phyloP scores from a whole-genome alignment of 2,888 invertebrate genomes.

The Crematogaster levior region DNA sequence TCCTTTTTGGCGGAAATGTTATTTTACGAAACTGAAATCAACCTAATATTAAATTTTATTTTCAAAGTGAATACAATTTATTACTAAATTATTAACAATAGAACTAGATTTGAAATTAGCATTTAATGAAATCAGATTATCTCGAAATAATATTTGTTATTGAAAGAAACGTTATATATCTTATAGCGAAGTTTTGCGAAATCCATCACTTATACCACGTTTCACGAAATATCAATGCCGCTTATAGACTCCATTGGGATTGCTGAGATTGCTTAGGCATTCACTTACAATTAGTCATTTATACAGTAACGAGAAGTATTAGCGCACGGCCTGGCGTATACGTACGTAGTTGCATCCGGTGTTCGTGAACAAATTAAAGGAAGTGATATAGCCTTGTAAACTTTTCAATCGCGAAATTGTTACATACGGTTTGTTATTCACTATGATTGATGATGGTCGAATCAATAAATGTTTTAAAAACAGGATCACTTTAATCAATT shows the following conservation, averaged over 20 bases:
- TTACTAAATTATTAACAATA: background rate
- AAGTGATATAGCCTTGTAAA: conserved; percentile 61
- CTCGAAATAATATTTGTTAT: background rate
- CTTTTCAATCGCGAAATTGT: conserved; percentile 68
- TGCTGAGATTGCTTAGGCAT: conserved; percentile 60
- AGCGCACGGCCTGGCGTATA: conserved; percentile 43
- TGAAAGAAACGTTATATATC: background rate
- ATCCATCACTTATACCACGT: background rate
- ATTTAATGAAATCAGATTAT: background rate
- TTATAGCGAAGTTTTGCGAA: background rate
- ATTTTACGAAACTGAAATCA: background rate
- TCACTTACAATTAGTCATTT: conserved; percentile 65
- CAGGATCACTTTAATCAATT: background rate
- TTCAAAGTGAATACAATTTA: background rate
- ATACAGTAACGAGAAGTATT: conserved; percentile 61
- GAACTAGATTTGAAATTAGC: background rate
- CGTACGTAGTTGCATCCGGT: conserved; percentile 26
- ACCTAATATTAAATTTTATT: background rate
- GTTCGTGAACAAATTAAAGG: conserved; percentile 57
- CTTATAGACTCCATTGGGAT: conserved; percentile 21
- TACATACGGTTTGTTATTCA: conserved; percentile 44
- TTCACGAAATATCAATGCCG: background rate
- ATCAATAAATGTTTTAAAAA: conserved; percentile 59
- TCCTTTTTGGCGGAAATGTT: background rate
- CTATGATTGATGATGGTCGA: conserved; percentile 37